Percentiles rank a stretch among this genome's conserved stretches.
Conservation (phyloP, 2,113 vertebrate genomes). For the Rana temporaria region DNA sequence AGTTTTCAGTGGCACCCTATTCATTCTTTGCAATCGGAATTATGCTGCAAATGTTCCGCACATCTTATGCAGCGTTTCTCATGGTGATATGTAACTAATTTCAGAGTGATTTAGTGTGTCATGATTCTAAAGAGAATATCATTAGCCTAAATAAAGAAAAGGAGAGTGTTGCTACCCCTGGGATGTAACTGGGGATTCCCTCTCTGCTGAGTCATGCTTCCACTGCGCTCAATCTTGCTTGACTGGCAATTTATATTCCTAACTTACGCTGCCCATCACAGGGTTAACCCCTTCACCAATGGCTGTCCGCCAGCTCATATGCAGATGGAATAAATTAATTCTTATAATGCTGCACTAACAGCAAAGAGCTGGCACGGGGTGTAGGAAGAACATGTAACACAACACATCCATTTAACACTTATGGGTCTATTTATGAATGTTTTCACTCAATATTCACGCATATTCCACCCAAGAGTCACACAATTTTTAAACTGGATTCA, state of each 20-base stretch:
- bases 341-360: slow-evolving; percentile 26
- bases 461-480: no score
- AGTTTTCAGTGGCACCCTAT: no score
- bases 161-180: slow-evolving; percentile 26
- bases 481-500: no score
- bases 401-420: not conserved
- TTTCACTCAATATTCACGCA: no score
- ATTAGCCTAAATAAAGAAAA: slow-evolving; percentile 46
- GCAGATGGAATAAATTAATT: slow-evolving; percentile 33
- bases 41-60: no score
- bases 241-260: slow-evolving; percentile 19
- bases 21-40: no score
- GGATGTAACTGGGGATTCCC: slow-evolving; percentile 47
- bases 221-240: slow-evolving; percentile 12
- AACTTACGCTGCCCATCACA: not conserved
- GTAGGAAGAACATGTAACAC: slow-evolving; percentile 6
- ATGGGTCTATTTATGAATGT: no score
- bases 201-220: slow-evolving; percentile 45
- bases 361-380: slow-evolving; percentile 11
- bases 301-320: slow-evolving; percentile 25
- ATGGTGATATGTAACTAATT: slow-evolving; percentile 15
- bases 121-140: slow-evolving; percentile 25
- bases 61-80: not conserved
- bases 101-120: slow-evolving; percentile 33
- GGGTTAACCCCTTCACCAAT: slow-evolving; percentile 31